These are phyloP conservation scores for Acrobeloides nanus DNA, from an alignment of 2,888 invertebrate genomes.

Conservation along the genomic window DNA sequence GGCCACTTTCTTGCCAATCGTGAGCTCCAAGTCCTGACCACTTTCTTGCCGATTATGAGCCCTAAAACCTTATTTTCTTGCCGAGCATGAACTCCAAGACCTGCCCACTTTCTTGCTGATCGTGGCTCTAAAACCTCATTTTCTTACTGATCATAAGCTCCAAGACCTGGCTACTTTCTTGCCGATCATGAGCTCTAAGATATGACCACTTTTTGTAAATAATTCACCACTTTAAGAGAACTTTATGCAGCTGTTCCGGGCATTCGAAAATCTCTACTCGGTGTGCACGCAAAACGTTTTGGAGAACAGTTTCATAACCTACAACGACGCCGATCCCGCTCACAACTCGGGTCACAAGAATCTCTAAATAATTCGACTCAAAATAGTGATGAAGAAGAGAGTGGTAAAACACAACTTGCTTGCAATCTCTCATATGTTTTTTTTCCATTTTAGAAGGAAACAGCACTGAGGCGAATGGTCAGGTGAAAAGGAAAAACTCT, in stretches of 20 bases:
- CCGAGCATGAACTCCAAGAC: too few species aligned
- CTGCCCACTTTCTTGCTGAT: too few species aligned
- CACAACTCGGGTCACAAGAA: slow-evolving; percentile 15
- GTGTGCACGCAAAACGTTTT: slow-evolving; percentile 50
- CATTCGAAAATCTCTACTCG: slow-evolving; percentile 46
- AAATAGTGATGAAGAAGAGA: slow-evolving; percentile 21
- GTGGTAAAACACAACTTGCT: background rate
- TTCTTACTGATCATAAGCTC: background rate
- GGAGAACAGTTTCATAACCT: slow-evolving; percentile 42
- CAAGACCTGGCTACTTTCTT: background rate
- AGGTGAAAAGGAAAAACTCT: slow-evolving; percentile 1
- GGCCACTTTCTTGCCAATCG: too few species aligned
- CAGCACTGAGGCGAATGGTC: background rate
- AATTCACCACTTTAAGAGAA: slow-evolving; percentile 31
- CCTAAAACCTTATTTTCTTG: too few species aligned
- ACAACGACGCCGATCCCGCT: slow-evolving; percentile 26
- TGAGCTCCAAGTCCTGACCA: too few species aligned
- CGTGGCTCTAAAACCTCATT: slow-evolving; percentile 4
- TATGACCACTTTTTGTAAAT: slow-evolving; percentile 2
- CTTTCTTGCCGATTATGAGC: too few species aligned
- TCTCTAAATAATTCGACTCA: slow-evolving; percentile 10
- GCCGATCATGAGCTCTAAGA: background rate
- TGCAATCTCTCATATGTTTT: background rate
- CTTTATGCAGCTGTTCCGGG: slow-evolving; percentile 53
- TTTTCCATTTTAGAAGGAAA: background rate